phyloP scores from a whole-genome alignment of 2,888 invertebrate species.

The Crepidodera aurea region DNA sequence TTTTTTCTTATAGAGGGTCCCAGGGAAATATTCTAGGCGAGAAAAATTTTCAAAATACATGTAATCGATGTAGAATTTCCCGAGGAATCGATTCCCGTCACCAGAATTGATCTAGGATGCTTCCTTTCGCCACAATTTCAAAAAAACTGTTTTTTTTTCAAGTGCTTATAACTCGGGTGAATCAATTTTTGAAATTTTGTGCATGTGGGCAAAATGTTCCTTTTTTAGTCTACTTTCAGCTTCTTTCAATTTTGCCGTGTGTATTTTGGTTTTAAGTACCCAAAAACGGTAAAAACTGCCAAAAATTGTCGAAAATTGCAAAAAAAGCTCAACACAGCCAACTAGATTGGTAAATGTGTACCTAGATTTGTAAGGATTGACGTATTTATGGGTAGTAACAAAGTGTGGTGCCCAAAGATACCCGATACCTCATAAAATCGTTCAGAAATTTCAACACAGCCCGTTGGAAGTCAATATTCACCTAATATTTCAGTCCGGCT shows the following conservation, averaged over 20 bases:
- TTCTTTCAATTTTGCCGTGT: background rate
- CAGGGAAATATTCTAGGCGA: background rate
- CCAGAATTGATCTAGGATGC: background rate
- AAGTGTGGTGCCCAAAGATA: background rate
- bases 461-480: background rate
- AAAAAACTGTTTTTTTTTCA: background rate
- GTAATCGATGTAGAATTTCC: no score
- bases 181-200: background rate
- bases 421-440: background rate
- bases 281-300: background rate
- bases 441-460: background rate
- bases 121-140: background rate
- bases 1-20: no score
- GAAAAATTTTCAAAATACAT: background rate
- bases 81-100: background rate
- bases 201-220: background rate
- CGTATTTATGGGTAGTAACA: background rate
- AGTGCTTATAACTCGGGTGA: background rate
- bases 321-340: background rate
- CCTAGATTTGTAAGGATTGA: no score
- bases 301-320: background rate
- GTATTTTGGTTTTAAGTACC: no score
- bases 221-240: background rate
- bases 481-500: no score
- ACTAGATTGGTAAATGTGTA: background rate